These are phyloP conservation scores for Ectemnius lituratus DNA, from an alignment of 2,888 invertebrate species.

Conservation along the genomic window DNA sequence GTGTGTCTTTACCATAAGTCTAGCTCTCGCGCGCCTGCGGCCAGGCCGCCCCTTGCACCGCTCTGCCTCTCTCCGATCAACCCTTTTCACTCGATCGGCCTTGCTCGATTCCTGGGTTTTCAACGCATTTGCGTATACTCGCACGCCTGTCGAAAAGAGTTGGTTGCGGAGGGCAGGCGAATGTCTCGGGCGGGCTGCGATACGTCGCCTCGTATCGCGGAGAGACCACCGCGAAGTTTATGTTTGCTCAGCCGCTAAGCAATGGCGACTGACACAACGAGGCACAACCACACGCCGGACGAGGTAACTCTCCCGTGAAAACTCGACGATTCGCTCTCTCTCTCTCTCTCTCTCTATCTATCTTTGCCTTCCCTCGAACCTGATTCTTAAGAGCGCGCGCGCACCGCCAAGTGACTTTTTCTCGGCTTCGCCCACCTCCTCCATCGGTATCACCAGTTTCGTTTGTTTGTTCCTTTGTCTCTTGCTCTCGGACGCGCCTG, in stretches of 20 bases:
- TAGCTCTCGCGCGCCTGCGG: not conserved
- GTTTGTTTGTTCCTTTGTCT: not conserved
- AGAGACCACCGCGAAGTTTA: too few species aligned
- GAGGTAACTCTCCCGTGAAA: constrained; percentile 35
- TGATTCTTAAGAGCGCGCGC: constrained; percentile 1
- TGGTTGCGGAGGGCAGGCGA: too few species aligned
- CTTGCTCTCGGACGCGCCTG: constrained; percentile 19
- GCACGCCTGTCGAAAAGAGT: too few species aligned
- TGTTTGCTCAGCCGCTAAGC: constrained; percentile 41
- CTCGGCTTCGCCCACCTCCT: constrained; percentile 24
- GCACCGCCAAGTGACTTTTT: constrained; percentile 23
- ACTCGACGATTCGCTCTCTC: constrained; percentile 46
- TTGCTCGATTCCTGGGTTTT: constrained; percentile 33
- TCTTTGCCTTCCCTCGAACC: not conserved
- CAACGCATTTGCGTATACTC: too few species aligned
- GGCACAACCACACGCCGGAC: constrained; percentile 19
- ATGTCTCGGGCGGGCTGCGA: too few species aligned
- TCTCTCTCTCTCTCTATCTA: constrained; percentile 27
- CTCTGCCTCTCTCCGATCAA: constrained; percentile 37
- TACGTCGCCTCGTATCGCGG: too few species aligned
- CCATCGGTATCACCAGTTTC: constrained; percentile 31
- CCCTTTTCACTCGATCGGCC: constrained; percentile 40
- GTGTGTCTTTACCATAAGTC: too few species aligned
- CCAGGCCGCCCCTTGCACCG: constrained; percentile 25
- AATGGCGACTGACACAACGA: constrained; percentile 30